Percentiles rank a stretch among this genome's conserved stretches.
These are phyloP conservation scores for Heliconius erato DNA, from an alignment of 2,888 invertebrate species.

Conservation along the genomic window DNA sequence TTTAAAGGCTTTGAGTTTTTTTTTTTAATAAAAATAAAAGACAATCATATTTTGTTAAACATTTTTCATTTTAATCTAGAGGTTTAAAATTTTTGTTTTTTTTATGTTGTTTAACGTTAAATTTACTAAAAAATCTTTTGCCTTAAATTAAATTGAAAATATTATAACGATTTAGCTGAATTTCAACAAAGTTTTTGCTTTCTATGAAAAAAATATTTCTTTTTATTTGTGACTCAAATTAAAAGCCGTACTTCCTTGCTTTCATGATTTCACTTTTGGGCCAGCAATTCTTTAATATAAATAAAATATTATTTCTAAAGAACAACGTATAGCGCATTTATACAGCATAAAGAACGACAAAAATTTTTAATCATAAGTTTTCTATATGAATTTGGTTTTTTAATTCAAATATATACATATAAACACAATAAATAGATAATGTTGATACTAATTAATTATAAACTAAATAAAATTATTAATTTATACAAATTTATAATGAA, in stretches of 20 bases:
- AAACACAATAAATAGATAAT: background rate
- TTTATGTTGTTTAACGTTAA: background rate
- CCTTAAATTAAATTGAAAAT: background rate
- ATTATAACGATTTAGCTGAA: background rate
- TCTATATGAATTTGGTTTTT: background rate
- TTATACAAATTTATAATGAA: constrained; percentile 23
- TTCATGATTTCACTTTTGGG: background rate
- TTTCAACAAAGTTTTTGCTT: background rate
- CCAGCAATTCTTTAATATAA: background rate
- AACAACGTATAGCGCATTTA: background rate
- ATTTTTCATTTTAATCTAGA: background rate
- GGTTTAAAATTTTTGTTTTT: background rate
- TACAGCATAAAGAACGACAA: background rate
- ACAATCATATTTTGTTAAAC: background rate
- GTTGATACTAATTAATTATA: background rate
- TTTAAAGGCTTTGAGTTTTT: background rate
- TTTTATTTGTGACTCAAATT: background rate
- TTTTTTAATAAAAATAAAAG: background rate
- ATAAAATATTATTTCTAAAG: background rate
- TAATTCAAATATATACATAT: background rate
- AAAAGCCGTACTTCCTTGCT: background rate
- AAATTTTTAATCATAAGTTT: background rate
- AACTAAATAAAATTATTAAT: background rate
- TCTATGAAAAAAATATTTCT: background rate
- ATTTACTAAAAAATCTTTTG: background rate